Conservation (phyloP, 2,888 invertebrate genomes). For the Cyaniris semiargus region DNA sequence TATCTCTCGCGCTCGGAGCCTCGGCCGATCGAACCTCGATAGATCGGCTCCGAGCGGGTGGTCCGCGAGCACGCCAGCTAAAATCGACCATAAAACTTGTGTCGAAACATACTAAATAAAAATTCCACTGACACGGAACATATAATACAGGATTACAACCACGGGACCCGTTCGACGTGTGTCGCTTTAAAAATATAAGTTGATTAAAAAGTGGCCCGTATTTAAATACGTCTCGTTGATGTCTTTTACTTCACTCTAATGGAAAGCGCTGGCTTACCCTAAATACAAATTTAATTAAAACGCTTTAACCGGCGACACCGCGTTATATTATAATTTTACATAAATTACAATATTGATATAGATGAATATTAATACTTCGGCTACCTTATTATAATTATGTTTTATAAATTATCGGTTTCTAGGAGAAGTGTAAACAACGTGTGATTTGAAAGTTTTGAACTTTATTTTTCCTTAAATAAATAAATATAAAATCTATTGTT, state of each 20-base stretch:
- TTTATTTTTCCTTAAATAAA: not conserved
- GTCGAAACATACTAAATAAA: constrained; percentile 26
- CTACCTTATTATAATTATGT: not conserved
- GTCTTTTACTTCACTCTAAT: constrained; percentile 74
- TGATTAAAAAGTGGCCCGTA: constrained; percentile 31
- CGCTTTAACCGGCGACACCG: constrained; percentile 32
- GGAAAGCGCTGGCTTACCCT: constrained; percentile 57
- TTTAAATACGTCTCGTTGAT: constrained; percentile 66
- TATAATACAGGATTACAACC: constrained; percentile 13
- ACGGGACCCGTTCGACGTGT: constrained; percentile 15
- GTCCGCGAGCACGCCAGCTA: not conserved
- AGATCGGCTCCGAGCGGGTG: not conserved
- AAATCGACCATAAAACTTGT: not conserved
- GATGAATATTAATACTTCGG: constrained; percentile 5
- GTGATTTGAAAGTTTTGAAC: not conserved
- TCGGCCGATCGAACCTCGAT: not conserved
- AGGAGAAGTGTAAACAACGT: not conserved
- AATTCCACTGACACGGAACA: constrained; percentile 14
- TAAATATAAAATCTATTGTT: not conserved
- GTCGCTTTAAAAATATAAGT: constrained; percentile 19
- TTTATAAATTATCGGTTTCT: not conserved
- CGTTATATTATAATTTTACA: constrained; percentile 26
- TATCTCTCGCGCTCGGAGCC: not conserved
- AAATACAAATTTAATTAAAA: constrained; percentile 38
- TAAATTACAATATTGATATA: constrained; percentile 23